These are phyloP conservation scores for Prochilodus magdalenae DNA, from an alignment of 2,113 vertebrate species.

Conservation along the genomic window DNA sequence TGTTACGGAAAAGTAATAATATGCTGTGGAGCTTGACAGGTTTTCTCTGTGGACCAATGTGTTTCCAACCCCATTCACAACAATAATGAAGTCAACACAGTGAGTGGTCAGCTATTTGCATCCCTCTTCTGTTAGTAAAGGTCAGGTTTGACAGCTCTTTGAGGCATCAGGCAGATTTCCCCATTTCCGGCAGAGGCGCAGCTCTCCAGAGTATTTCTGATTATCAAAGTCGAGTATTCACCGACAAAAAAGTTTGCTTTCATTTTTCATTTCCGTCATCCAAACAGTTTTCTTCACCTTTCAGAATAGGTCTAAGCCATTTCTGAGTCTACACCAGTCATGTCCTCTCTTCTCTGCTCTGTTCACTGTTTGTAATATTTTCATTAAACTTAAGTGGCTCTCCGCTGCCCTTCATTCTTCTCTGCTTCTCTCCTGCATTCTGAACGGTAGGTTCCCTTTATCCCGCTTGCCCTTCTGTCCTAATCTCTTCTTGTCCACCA, in stretches of 20 bases:
- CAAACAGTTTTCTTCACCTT: not conserved
- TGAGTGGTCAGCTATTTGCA: constrained; percentile 43
- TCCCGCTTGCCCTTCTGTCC: not conserved
- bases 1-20: constrained; percentile 15
- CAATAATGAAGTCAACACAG: constrained; percentile 46
- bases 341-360: not conserved
- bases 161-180: constrained; percentile 33
- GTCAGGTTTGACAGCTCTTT: constrained; percentile 50
- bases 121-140: constrained; percentile 52
- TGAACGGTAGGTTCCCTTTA: not conserved
- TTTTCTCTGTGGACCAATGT: constrained; percentile 53
- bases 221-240: not conserved
- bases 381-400: not conserved
- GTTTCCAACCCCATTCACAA: constrained; percentile 45
- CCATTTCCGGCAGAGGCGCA: constrained; percentile 2
- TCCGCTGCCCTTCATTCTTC: not conserved
- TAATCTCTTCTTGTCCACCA: not conserved
- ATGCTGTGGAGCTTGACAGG: constrained; percentile 22
- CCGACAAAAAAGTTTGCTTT: not conserved
- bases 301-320: not conserved
- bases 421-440: not conserved
- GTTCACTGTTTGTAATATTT: not conserved
- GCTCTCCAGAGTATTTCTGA: constrained; percentile 29
- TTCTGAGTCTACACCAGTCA: not conserved
- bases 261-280: constrained; percentile 4